A percentile compares a stretch with the other conserved stretches of the same genome.
Evolutionary conservation across 1,140 invertebrate species (phyloP).

Genomic region (Tetramorium alpestre): DNA sequence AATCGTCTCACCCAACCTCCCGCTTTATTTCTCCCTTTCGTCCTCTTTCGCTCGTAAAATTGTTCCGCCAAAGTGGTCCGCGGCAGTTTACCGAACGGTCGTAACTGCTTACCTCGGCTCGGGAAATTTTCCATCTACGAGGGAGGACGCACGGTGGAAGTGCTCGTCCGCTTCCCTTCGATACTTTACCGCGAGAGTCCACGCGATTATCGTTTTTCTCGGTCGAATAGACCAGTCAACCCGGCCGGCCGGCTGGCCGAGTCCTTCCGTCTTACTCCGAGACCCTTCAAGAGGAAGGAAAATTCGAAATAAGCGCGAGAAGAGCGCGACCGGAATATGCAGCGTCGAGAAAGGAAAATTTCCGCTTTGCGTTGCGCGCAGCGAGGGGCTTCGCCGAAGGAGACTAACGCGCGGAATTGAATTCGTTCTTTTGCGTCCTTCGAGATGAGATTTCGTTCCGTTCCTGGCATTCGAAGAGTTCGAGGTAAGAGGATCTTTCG

Average conservation of each 20-base stretch:
- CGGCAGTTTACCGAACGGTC: conserved; percentile 61
- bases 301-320: conserved; percentile 49
- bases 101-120: conserved; percentile 57
- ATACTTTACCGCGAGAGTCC: conserved; percentile 38
- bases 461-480: conserved; percentile 10
- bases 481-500: conserved; percentile 17
- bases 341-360: conserved; percentile 10
- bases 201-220: conserved; percentile 55
- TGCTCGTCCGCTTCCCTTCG: conserved; percentile 24
- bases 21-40: conserved; percentile 28
- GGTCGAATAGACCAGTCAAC: conserved; percentile 18
- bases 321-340: neutral
- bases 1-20: neutral
- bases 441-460: conserved; percentile 44
- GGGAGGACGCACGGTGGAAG: neutral
- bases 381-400: neutral
- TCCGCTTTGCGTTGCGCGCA: neutral
- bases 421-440: conserved; percentile 41
- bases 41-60: conserved; percentile 65
- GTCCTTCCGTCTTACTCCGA: neutral
- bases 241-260: neutral
- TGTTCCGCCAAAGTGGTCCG: conserved; percentile 47
- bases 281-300: conserved; percentile 25
- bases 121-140: conserved; percentile 38
- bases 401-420: conserved; percentile 52